These are phyloP conservation scores for Aspidiotus rigidus DNA, from an alignment of 2,888 invertebrate species.

Conservation along the genomic window DNA sequence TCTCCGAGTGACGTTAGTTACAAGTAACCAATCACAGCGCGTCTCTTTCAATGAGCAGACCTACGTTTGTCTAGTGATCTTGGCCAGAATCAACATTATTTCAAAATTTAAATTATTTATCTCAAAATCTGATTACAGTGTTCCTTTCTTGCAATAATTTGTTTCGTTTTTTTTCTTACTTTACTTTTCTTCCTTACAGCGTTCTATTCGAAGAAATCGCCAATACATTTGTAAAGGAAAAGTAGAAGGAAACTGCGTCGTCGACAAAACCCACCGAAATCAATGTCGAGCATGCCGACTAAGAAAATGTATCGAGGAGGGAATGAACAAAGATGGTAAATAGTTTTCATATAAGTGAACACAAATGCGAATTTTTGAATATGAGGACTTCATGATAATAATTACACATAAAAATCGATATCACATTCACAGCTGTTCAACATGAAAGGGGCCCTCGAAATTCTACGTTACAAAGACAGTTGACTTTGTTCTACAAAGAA, in stretches of 20 bases:
- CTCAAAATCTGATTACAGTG: too few species aligned
- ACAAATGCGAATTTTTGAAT: too few species aligned
- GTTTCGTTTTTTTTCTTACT: not conserved
- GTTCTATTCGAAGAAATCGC: conserved; percentile 90
- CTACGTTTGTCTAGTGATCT: too few species aligned
- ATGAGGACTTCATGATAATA: too few species aligned
- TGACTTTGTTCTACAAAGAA: conserved; percentile 72
- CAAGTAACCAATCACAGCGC: too few species aligned
- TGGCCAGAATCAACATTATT: too few species aligned
- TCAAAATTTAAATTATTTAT: too few species aligned
- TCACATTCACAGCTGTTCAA: conserved; percentile 72
- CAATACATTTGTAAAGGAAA: conserved; percentile 93
- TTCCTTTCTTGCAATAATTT: not conserved
- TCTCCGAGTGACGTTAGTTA: too few species aligned
- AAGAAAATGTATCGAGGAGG: conserved; percentile 77
- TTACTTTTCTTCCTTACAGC: conserved; percentile 65
- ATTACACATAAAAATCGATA: not conserved
- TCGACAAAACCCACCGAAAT: conserved; percentile 93
- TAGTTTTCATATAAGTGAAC: not conserved
- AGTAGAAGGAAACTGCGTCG: conserved; percentile 70
- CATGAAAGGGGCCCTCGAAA: conserved; percentile 95
- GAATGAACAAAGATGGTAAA: conserved; percentile 93
- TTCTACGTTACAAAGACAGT: conserved; percentile 86
- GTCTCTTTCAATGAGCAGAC: too few species aligned
- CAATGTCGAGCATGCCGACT: conserved; percentile 92